A percentile compares a stretch with the other conserved stretches of the same genome.
Evolutionary conservation across 2,797 vertebrate genomes (phyloP).

Genomic region (Melanotaenia trifasciata): DNA sequence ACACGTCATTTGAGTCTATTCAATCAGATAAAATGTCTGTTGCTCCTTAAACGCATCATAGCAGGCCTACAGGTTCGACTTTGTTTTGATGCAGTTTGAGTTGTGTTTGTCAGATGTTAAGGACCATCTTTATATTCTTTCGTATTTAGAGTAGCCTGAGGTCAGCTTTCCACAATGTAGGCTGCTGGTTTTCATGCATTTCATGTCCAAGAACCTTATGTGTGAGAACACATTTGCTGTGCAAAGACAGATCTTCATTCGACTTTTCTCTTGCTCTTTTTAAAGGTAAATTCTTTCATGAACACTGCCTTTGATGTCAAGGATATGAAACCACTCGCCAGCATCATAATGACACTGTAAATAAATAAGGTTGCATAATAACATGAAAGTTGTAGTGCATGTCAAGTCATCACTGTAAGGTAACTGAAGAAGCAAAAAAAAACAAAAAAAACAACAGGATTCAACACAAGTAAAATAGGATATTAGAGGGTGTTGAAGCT

Average conservation of each 20-base stretch:
- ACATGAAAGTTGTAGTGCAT: background rate
- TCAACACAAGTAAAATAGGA: too few species aligned
- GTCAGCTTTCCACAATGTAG: background rate
- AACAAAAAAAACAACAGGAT: too few species aligned
- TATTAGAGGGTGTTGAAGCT: too few species aligned
- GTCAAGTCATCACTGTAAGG: background rate
- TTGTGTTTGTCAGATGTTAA: background rate
- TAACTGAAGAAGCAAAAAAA: too few species aligned
- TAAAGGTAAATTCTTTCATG: background rate
- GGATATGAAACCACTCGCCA: background rate
- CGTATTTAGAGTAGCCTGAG: background rate
- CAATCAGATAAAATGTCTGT: too few species aligned
- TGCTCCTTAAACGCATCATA: too few species aligned
- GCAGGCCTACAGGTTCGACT: too few species aligned
- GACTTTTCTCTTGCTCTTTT: background rate
- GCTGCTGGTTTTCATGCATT: too few species aligned
- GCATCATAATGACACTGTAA: background rate
- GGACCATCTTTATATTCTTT: background rate
- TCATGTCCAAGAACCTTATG: background rate
- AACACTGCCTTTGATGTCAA: background rate
- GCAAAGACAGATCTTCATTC: background rate
- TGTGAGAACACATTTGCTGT: background rate
- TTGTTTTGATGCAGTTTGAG: background rate
- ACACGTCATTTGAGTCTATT: background rate
- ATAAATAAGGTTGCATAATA: background rate